These are phyloP conservation scores for Diacarnus erythraeanus DNA, from an alignment of 37 sponge, comb jelly and placozoan species.

Conservation along the genomic window DNA sequence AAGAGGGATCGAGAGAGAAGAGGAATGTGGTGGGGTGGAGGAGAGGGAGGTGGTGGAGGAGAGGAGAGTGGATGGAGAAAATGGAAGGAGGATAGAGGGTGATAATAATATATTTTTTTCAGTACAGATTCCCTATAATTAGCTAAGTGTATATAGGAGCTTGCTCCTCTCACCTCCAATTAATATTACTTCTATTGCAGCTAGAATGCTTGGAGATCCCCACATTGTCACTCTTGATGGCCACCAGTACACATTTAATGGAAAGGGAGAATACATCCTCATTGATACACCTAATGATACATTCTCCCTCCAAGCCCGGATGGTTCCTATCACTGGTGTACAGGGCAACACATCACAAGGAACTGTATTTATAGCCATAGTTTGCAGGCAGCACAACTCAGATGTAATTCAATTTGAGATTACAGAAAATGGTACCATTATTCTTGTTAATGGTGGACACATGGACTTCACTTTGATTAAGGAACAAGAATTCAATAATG, in stretches of 20 bases:
- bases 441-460: constrained; percentile 29
- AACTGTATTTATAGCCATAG: constrained; percentile 63
- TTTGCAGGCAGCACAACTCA: constrained; percentile 30
- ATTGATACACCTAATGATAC: constrained; percentile 24
- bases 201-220: constrained; percentile 45
- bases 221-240: constrained; percentile 64
- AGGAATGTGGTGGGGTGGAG: too few relatives aligned
- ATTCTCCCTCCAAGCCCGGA: constrained; percentile 53
- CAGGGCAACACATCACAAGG: constrained; percentile 1
- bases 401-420: constrained; percentile 59
- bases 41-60: too few relatives aligned
- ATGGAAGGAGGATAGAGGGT: too few relatives aligned
- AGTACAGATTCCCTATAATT: too few relatives aligned
- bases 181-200: too few relatives aligned
- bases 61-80: too few relatives aligned
- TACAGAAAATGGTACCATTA: not conserved
- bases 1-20: too few relatives aligned
- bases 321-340: constrained; percentile 29
- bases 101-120: too few relatives aligned
- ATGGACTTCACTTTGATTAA: constrained; percentile 17
- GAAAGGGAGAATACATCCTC: constrained; percentile 57
- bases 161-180: too few relatives aligned
- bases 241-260: constrained; percentile 68
- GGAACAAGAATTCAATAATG: constrained; percentile 37
- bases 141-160: too few relatives aligned